These are phyloP conservation scores for Leptopilina syphax DNA, from an alignment of 2,888 invertebrate species.

Conservation along the genomic window DNA sequence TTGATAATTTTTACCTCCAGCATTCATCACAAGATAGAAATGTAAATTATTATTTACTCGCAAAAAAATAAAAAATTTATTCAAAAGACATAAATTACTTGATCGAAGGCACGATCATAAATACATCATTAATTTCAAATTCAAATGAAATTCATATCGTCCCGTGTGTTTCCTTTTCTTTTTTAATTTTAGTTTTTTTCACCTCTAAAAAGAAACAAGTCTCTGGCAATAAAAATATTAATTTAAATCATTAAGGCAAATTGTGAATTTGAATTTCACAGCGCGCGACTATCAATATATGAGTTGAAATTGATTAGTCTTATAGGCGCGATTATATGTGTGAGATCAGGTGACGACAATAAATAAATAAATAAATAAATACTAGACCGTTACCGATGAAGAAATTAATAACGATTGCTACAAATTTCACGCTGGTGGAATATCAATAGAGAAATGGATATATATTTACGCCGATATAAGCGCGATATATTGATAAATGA, in stretches of 20 bases:
- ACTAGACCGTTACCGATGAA: slow-evolving; percentile 10
- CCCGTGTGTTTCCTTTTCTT: background rate
- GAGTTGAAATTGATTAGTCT: slow-evolving; percentile 27
- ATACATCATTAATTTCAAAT: slow-evolving; percentile 6
- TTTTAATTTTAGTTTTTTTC: background rate
- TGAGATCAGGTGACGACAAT: slow-evolving; percentile 33
- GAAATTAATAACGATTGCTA: slow-evolving; percentile 38
- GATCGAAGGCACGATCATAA: background rate
- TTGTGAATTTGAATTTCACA: slow-evolving; percentile 23
- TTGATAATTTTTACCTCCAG: too few relatives aligned
- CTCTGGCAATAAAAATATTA: slow-evolving; percentile 3
- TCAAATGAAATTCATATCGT: slow-evolving; percentile 15
- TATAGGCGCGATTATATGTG: slow-evolving; percentile 3
- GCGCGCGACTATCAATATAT: background rate
- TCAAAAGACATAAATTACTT: background rate
- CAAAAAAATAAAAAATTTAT: too few relatives aligned
- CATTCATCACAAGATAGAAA: too few relatives aligned
- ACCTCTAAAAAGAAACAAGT: background rate
- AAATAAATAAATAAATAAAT: slow-evolving; percentile 39
- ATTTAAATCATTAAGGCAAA: slow-evolving; percentile 19
- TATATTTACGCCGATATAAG: background rate
- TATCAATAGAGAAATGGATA: slow-evolving; percentile 15
- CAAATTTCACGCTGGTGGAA: slow-evolving; percentile 24
- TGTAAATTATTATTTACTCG: too few relatives aligned
- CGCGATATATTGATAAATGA: slow-evolving; percentile 35